Evolutionary conservation across 2,888 invertebrate species (phyloP).

Genomic region (Psylliodes chrysocephalus): DNA sequence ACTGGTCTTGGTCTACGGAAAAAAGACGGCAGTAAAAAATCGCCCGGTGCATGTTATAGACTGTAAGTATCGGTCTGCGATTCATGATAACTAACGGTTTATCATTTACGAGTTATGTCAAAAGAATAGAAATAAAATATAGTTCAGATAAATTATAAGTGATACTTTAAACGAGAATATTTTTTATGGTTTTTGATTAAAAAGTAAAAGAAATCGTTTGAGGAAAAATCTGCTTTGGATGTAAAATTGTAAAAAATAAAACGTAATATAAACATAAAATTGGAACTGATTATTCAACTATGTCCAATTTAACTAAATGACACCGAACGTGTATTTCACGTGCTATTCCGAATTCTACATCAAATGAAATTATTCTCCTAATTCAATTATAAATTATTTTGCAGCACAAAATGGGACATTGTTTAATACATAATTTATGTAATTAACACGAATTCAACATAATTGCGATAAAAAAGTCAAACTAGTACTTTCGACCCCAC

Average conservation of each 20-base stretch:
- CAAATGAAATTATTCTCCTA: background rate
- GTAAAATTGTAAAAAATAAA: too few relatives aligned
- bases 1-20: background rate
- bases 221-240: too few relatives aligned
- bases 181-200: too few relatives aligned
- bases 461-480: background rate
- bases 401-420: conserved; percentile 16
- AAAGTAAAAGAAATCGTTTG: too few relatives aligned
- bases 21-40: background rate
- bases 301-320: background rate
- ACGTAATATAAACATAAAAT: too few relatives aligned
- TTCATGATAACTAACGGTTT: too few relatives aligned
- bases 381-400: conserved; percentile 9
- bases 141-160: too few relatives aligned
- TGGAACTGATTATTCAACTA: background rate
- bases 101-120: too few relatives aligned
- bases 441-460: conserved; percentile 16
- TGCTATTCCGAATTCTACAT: background rate
- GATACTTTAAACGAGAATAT: too few relatives aligned
- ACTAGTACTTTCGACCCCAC: background rate
- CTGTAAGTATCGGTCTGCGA: too few relatives aligned
- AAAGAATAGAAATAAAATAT: too few relatives aligned
- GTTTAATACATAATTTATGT: conserved; percentile 20
- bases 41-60: background rate
- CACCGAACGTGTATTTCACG: background rate